Percentiles rank a stretch among this genome's conserved stretches.
These are phyloP conservation scores for Drosophila lini DNA, from an alignment of 1,140 invertebrate species.

Conservation along the genomic window DNA sequence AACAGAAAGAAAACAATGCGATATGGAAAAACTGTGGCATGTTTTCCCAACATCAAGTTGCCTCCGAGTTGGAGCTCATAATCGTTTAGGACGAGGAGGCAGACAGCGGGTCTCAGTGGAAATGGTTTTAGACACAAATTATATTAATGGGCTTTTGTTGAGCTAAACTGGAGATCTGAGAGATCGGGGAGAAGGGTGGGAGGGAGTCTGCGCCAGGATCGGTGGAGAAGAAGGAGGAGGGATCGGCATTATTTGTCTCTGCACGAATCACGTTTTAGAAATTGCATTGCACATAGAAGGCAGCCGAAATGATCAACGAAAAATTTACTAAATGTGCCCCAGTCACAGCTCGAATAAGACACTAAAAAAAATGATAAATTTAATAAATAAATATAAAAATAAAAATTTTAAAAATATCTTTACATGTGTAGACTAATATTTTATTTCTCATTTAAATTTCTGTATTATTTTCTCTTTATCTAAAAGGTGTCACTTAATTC, in stretches of 20 bases:
- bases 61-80: slow-evolving; percentile 53
- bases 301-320: slow-evolving; percentile 42
- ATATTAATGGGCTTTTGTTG: slow-evolving; percentile 77
- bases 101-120: slow-evolving; percentile 36
- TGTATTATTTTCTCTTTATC: neutral
- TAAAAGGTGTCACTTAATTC: fast-evolving
- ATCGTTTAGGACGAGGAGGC: slow-evolving; percentile 61
- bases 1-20: slow-evolving; percentile 30
- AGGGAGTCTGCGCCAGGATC: slow-evolving; percentile 9
- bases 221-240: slow-evolving; percentile 7
- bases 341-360: slow-evolving; percentile 1
- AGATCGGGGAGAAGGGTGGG: neutral
- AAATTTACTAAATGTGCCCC: slow-evolving; percentile 43
- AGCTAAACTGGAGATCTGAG: slow-evolving; percentile 17
- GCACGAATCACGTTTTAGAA: slow-evolving; percentile 80
- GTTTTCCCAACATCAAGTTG: slow-evolving; percentile 56
- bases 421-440: neutral
- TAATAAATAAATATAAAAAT: neutral
- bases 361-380: neutral
- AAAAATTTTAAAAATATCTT: neutral
- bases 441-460: neutral
- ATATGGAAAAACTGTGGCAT: slow-evolving; percentile 56
- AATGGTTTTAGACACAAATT: slow-evolving; percentile 71
- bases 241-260: slow-evolving; percentile 66
- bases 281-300: slow-evolving; percentile 70